Conservation (phyloP, 2,797 vertebrate genomes). For the Meriones psammophilus region DNA sequence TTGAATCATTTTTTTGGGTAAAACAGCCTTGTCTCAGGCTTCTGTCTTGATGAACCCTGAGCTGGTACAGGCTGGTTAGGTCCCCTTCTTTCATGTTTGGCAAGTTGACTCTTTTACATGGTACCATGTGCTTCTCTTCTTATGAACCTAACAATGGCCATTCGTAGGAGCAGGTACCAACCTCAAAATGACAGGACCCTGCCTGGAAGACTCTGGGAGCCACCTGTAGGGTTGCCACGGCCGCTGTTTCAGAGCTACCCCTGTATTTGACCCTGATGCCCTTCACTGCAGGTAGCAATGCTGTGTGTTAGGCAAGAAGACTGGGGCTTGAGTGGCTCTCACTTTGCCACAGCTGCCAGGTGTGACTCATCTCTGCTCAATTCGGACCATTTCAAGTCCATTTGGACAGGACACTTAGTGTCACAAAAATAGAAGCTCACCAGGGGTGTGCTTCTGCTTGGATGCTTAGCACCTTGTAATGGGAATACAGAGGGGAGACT, state of each 20-base stretch:
- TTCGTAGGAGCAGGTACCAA: rapidly evolving
- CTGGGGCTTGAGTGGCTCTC: not conserved
- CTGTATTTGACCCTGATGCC: not conserved
- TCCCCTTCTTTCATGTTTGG: not conserved
- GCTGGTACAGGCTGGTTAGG: not conserved
- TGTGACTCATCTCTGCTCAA: slow-evolving; percentile 46
- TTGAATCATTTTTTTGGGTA: not conserved
- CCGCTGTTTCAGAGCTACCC: too few species aligned
- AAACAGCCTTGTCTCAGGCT: not conserved
- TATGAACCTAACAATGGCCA: too few species aligned
- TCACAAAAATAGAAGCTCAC: slow-evolving; percentile 72
- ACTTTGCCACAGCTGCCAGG: not conserved
- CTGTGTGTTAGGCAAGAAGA: rapidly evolving
- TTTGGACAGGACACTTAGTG: slow-evolving; percentile 9
- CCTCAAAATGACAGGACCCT: not conserved
- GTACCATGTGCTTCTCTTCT: rapidly evolving
- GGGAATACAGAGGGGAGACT: not conserved
- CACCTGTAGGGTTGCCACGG: not conserved
- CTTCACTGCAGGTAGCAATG: rapidly evolving
- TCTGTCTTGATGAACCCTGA: too few species aligned
- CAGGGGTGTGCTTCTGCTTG: slow-evolving; percentile 64
- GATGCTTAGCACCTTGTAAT: slow-evolving; percentile 57
- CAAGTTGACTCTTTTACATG: not conserved
- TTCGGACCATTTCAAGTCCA: not conserved
- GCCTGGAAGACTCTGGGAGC: not conserved